Evolutionary conservation across 2,888 invertebrate genomes (phyloP), one percentile per base, ranked within the genome.

Genomic region (Pyrgus malvae): DNA sequence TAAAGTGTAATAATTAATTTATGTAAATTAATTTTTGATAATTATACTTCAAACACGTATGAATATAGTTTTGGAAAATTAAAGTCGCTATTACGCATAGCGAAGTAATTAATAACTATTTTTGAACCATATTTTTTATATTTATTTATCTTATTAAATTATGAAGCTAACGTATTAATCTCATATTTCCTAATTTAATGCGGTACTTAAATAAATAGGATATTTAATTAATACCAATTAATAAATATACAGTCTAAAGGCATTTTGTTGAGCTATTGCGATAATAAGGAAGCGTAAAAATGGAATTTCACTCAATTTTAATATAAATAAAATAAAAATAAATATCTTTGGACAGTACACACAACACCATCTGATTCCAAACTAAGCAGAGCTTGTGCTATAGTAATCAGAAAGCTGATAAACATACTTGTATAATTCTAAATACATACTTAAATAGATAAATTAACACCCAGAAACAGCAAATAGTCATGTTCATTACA

Each of bases 1-100:
- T 42, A 35, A 42, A 35, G n/a, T 42, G 38, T 35, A 50, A 23
- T 33, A 50, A 50, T 50, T 50, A 42, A 49, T 42, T 49, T 33
- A 50, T 50, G 33, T 50, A 35, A 50, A 42, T 50, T 42, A 42
- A 16, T 41, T 35, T 25, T 50, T 42, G 8, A 50, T 41, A 35
- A 50, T 50, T 50, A 50, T 25, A 35, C 8, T 17, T 16, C 9
- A 11, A 14, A n/a, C 6, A 23, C 3, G 19, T 31, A 49, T n/a
- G 5, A 16, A 31, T 37, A 11, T 49, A 16, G 50, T 33, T 42
- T 33, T 31, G 17, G 21, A 21, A 48, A 50, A 40, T 50, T 42
- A 33, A 41, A 33, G 6, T 40, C 41, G 29, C 12, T 11, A 29
- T 19, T 19, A 38, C n/a, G 38, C 38, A 38, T 29, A 40, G 12